Evolutionary conservation across 2,113 vertebrate species (phyloP).

Genomic region (Protobothrops flavoviridis): DNA sequence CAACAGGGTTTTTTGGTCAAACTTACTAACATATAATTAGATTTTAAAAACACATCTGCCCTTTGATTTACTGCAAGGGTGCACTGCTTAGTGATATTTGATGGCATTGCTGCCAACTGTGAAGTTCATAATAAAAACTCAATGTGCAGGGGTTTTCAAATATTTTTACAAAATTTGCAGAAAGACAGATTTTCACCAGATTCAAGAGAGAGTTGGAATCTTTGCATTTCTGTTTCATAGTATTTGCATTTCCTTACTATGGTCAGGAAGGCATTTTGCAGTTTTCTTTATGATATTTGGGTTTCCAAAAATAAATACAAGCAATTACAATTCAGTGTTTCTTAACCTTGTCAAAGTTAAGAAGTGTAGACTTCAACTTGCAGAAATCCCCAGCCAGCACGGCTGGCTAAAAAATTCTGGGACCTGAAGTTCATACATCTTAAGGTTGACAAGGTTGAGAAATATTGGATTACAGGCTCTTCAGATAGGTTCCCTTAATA

Average conservation of each 20-base stretch:
- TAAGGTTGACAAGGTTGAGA: background rate
- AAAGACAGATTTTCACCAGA: background rate
- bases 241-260: background rate
- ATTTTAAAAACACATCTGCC: slow-evolving; percentile 31
- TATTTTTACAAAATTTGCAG: background rate
- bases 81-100: slow-evolving; percentile 26
- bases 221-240: background rate
- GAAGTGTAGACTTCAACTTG: too few species aligned
- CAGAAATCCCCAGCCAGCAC: too few species aligned
- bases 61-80: slow-evolving; percentile 16
- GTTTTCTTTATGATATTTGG: background rate
- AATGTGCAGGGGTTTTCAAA: background rate
- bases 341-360: too few species aligned
- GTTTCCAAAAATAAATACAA: background rate
- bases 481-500: background rate
- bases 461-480: background rate
- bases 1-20: slow-evolving; percentile 1
- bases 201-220: background rate
- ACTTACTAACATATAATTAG: slow-evolving; percentile 10
- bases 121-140: slow-evolving; percentile 7
- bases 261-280: background rate
- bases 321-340: too few species aligned
- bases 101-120: background rate
- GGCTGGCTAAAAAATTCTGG: background rate
- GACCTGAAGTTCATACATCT: background rate